These are phyloP conservation scores for Halichoerus grypus DNA, from an alignment of 2,113 vertebrate species.

Conservation along the genomic window DNA sequence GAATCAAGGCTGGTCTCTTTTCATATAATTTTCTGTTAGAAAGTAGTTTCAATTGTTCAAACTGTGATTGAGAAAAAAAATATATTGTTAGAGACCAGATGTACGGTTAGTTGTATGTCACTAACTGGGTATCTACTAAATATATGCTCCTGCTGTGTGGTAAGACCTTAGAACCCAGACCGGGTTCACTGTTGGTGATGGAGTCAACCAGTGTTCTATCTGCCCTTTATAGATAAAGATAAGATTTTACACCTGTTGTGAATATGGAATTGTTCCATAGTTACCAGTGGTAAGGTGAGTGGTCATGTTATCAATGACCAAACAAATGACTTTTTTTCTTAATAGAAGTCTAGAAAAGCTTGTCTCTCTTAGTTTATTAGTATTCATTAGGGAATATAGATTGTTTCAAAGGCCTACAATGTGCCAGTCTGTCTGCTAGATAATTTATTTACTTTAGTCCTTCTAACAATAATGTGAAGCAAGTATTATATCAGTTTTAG, in stretches of 20 bases:
- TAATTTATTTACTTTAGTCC: not conserved
- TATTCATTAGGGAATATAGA: not conserved
- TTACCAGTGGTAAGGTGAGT: not conserved
- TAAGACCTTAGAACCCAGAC: not conserved
- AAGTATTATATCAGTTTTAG: not conserved
- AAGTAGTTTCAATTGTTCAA: constrained; percentile 31
- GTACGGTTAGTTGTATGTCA: not conserved
- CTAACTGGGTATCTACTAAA: not conserved
- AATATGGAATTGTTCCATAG: not conserved
- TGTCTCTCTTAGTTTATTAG: not conserved
- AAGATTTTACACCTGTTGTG: not conserved
- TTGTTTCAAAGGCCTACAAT: not conserved
- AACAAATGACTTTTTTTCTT: not conserved
- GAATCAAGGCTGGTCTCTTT: constrained; percentile 5
- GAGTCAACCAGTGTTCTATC: not conserved
- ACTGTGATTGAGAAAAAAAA: not conserved
- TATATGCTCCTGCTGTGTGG: not conserved
- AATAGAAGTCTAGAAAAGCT: not conserved
- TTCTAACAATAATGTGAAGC: not conserved
- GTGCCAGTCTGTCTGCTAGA: not conserved
- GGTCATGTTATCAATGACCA: not conserved
- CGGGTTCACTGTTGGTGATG: not conserved
- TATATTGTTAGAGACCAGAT: not conserved
- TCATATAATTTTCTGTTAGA: not conserved
- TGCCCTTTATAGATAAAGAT: not conserved